phyloP scores from a whole-genome alignment of 2,797 vertebrate species.

The Enoplosus armatus region DNA sequence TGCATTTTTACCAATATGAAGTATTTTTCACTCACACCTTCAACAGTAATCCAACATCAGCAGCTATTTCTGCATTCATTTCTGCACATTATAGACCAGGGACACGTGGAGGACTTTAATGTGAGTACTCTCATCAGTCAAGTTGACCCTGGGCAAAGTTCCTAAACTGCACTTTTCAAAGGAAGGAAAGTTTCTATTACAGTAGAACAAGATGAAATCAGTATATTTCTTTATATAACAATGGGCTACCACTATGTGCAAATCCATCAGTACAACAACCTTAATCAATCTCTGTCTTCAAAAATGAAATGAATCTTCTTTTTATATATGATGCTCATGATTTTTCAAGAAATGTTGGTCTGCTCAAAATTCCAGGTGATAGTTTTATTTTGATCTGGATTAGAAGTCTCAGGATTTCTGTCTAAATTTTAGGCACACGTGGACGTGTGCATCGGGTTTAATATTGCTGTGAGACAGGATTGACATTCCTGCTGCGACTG shows the following conservation, averaged over 20 bases:
- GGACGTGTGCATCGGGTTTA: neutral
- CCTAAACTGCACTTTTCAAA: neutral
- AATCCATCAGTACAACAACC: neutral
- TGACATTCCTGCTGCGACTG: conserved; percentile 43
- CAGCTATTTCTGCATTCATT: neutral
- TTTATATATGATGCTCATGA: neutral
- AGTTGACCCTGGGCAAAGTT: neutral
- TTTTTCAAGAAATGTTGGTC: neutral
- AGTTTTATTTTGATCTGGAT: neutral
- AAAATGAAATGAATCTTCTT: neutral
- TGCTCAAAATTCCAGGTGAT: neutral
- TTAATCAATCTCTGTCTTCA: neutral
- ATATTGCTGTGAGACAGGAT: conserved; percentile 10
- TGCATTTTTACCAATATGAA: neutral
- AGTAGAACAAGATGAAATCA: neutral
- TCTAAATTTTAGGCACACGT: neutral
- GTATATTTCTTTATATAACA: neutral
- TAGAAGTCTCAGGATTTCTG: neutral
- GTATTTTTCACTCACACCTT: neutral
- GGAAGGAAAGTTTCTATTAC: conserved; percentile 5
- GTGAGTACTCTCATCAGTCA: conserved; percentile 15
- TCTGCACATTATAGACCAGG: neutral
- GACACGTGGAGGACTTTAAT: conserved; percentile 6
- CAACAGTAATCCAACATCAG: neutral
- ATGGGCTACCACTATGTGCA: neutral